Evolutionary conservation across 2,888 invertebrate species (phyloP).

Genomic region (Troilus luridus): DNA sequence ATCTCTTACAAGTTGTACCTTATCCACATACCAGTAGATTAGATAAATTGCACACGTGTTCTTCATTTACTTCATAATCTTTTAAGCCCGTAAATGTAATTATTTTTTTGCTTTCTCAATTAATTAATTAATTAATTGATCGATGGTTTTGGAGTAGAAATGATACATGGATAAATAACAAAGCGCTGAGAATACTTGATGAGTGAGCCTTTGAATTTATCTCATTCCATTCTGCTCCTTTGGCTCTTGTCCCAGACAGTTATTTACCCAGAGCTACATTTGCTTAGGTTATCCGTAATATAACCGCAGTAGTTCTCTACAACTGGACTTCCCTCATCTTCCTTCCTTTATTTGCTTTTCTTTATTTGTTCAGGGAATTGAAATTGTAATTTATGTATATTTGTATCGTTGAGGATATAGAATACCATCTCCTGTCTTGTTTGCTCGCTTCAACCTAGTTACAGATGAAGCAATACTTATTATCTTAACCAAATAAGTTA

Average conservation of each 20-base stretch:
- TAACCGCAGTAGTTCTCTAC: background rate
- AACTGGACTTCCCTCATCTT: slow-evolving; percentile 14
- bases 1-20: no score
- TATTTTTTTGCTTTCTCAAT: no score
- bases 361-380: slow-evolving; percentile 33
- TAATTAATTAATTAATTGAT: background rate
- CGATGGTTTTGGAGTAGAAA: background rate
- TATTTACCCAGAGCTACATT: slow-evolving; percentile 4
- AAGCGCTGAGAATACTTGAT: background rate
- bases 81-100: no score
- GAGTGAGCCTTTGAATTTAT: background rate
- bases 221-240: background rate
- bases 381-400: slow-evolving; percentile 20
- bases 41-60: no score
- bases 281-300: slow-evolving; percentile 14
- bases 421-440: background rate
- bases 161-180: background rate
- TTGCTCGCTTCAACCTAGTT: background rate
- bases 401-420: background rate
- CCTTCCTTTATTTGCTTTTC: background rate
- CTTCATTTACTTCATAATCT: no score
- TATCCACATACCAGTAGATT: no score
- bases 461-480: background rate
- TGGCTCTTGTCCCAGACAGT: background rate
- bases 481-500: background rate